Conservation (phyloP, 2,797 vertebrate genomes). For the Oryzias dopingdopingensis region DNA sequence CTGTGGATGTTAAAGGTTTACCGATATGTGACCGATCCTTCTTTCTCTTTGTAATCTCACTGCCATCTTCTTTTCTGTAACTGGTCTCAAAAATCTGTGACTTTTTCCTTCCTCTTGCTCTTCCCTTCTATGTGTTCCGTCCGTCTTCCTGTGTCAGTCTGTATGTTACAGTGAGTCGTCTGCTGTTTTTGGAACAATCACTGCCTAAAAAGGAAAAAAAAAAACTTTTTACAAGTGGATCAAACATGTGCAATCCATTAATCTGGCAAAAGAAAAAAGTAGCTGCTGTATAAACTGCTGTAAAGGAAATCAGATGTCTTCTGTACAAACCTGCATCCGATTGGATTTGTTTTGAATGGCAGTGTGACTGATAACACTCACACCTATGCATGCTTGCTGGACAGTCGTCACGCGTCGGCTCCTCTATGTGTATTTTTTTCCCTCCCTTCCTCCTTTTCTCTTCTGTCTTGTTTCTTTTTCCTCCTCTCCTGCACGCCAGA, state of each 20-base stretch:
- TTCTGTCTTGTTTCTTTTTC: constrained; percentile 51
- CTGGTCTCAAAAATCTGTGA: constrained; percentile 58
- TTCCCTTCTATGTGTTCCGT: constrained; percentile 46
- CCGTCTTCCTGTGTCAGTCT: constrained; percentile 62
- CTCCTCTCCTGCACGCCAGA: constrained; percentile 72
- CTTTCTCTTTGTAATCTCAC: constrained; percentile 66
- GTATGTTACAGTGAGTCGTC: constrained; percentile 62
- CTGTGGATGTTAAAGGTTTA: constrained; percentile 73
- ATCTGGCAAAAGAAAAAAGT: constrained; percentile 32
- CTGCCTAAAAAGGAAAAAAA: constrained; percentile 59
- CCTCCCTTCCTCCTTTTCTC: constrained; percentile 39
- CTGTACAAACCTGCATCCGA: constrained; percentile 58
- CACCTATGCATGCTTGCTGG: constrained; percentile 80
- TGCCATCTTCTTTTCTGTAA: constrained; percentile 71
- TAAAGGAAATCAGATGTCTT: constrained; percentile 53
- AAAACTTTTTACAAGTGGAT: constrained; percentile 48
- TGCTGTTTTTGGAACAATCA: constrained; percentile 72
- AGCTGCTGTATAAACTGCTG: constrained; percentile 53
- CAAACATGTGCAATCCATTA: constrained; percentile 52
- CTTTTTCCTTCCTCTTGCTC: constrained; percentile 63
- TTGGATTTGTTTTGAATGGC: constrained; percentile 58
- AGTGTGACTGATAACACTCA: constrained; percentile 64
- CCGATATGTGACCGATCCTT: constrained; percentile 56
- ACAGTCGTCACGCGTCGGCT: constrained; percentile 70
- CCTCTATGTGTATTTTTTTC: constrained; percentile 56